Evolutionary conservation across 2,113 vertebrate species (phyloP), one percentile per base, ranked within the genome.

Genomic region (Rhizomys pruinosus): DNA sequence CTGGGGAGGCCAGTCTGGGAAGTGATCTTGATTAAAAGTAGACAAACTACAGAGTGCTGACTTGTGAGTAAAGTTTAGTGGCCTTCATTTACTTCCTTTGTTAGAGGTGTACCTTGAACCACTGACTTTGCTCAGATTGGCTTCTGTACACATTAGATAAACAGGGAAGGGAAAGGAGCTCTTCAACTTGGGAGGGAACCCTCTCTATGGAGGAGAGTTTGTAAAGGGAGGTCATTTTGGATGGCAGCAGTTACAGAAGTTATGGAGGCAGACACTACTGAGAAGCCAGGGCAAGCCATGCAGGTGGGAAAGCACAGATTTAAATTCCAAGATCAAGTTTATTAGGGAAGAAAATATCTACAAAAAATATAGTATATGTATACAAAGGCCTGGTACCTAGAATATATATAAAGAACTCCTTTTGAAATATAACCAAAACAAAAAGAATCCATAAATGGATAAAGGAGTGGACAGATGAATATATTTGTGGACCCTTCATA

Each of bases 11-110:
- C 73, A 12, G 34, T 91, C 71, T 78, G 42, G 63, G 59, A 37
- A 87, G 47, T 25, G 27, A 88, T 82, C 44, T 47, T 64, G 71
- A 84, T 92, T 77, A 79, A 73, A 95, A 93, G 66, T 88, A 76
- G 71, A 87, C 93, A 79, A 79, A 73, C 90, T 74, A 34, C 78
- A 5, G 39, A 37, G 32, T 37, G 37, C 80, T 86, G 44, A 71
- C 55, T 47, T 37, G 39, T 76, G 52, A 90, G 32, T 66, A 59
- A 82, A 71, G 17, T 59, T 66, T 73, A 23, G 0, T 39, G 47
- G 76, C n/a, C 66, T 52, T 71, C 73, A 2, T 29, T 37, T 12
- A 57, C 71, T 59, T 86, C 44, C 73, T 84, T 63, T 27, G 1
- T 77, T 71, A 7, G 72, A 93, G 42, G 42, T 34, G 1, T 32